These are phyloP conservation scores for Bombycilla garrulus DNA, from an alignment of 2,113 vertebrate genomes.

Conservation along the genomic window DNA sequence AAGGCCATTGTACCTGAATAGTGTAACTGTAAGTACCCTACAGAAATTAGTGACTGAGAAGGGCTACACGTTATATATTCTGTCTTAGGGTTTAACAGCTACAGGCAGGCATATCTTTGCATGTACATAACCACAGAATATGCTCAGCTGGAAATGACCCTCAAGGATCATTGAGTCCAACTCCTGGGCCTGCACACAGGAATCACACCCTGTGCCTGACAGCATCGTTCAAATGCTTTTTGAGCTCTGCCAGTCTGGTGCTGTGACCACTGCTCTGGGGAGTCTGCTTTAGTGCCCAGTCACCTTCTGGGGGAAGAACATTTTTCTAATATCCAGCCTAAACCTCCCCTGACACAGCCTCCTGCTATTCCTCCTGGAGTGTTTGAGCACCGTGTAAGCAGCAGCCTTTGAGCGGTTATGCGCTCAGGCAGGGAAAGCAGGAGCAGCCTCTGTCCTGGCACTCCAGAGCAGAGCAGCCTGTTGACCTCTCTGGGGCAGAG, in stretches of 20 bases:
- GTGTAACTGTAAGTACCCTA: accelerated
- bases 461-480: not conserved
- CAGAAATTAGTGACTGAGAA: not conserved
- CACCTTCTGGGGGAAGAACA: not conserved
- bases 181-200: not conserved
- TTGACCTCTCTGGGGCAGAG: not conserved
- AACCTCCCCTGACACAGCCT: not conserved
- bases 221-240: not conserved
- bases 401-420: not conserved
- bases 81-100: not conserved
- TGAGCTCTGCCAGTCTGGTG: not conserved
- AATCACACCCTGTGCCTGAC: not conserved
- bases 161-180: not conserved
- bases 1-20: no score
- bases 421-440: not conserved
- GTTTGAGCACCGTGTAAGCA: not conserved
- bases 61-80: not conserved
- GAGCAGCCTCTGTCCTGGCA: not conserved
- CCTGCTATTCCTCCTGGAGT: not conserved
- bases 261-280: no score
- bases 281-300: not conserved
- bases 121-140: not conserved
- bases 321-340: not conserved
- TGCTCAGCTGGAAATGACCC: not conserved
- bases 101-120: not conserved